These are phyloP conservation scores for Aplodontia rufa DNA, from an alignment of 2,113 vertebrate species.

Conservation along the genomic window DNA sequence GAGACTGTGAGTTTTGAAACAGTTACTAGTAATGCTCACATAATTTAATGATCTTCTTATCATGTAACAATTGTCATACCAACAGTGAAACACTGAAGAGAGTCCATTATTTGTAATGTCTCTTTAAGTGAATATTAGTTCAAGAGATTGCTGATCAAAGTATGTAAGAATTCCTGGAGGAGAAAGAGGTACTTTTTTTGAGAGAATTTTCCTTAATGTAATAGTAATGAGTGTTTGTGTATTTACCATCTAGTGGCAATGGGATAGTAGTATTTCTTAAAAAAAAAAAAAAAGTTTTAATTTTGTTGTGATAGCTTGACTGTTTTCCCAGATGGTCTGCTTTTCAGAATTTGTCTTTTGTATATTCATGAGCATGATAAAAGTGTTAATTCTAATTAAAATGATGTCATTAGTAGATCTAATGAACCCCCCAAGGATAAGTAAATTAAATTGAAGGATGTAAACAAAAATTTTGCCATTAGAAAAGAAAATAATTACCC, in stretches of 20 bases:
- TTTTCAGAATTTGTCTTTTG: conserved; percentile 78
- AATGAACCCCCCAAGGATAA: conserved; percentile 72
- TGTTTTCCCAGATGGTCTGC: conserved; percentile 78
- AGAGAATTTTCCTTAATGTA: conserved; percentile 82
- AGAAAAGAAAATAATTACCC: background rate
- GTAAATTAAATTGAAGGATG: conserved; percentile 65
- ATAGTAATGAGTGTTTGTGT: conserved; percentile 87
- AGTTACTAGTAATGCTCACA: conserved; percentile 54
- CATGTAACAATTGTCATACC: conserved; percentile 83
- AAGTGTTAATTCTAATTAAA: conserved; percentile 86
- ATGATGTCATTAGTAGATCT: conserved; percentile 72
- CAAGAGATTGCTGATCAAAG: conserved; percentile 92
- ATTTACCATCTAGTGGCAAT: conserved; percentile 83
- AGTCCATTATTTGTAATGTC: conserved; percentile 86
- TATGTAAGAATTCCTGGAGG: conserved; percentile 87
- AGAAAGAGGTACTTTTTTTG: conserved; percentile 82
- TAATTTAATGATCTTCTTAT: conserved; percentile 76
- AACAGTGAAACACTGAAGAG: conserved; percentile 85
- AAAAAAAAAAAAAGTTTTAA: conserved; percentile 81
- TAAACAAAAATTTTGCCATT: conserved; percentile 8
- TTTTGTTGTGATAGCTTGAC: conserved; percentile 80
- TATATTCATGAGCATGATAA: conserved; percentile 81
- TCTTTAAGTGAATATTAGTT: conserved; percentile 90
- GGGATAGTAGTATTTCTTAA: conserved; percentile 73
- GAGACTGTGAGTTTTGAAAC: conserved; percentile 61